Evolutionary conservation across 2,888 invertebrate genomes (phyloP), one percentile per base, ranked within the genome.

Genomic region (Orthosia cruda): DNA sequence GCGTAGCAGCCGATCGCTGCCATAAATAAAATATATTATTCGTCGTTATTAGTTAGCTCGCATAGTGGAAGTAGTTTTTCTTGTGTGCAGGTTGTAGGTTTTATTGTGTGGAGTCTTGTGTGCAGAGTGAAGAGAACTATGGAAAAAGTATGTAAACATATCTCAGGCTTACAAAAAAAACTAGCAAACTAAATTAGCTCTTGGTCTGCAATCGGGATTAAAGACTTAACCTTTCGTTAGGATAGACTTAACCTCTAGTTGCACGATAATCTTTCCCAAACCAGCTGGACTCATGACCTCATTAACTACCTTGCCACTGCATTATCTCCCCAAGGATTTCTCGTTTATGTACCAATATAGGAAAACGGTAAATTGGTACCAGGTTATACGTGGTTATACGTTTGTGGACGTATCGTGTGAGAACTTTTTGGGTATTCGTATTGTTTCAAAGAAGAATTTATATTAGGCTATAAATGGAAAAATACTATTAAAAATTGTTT

Each of bases 361-460:
- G n/a, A 3, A 47, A 58, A 20, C 23, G 16, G n/a, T n/a, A 67
- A 77, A 67, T 58, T 74, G 32, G 32, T 47, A 47, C 3, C 78
- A 26, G 47, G 20, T 15, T 67, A 40, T n/a, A 61, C 12, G 0
- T 32, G 50, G 26, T 5, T 20, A 16, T 47, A 32, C 23, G 4
- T 58, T 11, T 20, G 20, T 32, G 13, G 75, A 47, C 18, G 26
- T n/a, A 32, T 9, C 0, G 26, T 5, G 3, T 55, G 4, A 18
- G 23, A 23, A 18, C 7, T 26, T 5, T 55, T 15, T n/a, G 16
- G 9, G 12, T 13, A 47, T n/a, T 47, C 13, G 0, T 13, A 11
- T 47, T 20, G 4, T 57, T 66, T 26, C 4, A 45, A 26, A 50
- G 2, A 47, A 58, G 3, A 69, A 69, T 40, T 49, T 70, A 18